phyloP scores from a whole-genome alignment of 2,888 invertebrate species.

The Stictocephala bisonia region DNA sequence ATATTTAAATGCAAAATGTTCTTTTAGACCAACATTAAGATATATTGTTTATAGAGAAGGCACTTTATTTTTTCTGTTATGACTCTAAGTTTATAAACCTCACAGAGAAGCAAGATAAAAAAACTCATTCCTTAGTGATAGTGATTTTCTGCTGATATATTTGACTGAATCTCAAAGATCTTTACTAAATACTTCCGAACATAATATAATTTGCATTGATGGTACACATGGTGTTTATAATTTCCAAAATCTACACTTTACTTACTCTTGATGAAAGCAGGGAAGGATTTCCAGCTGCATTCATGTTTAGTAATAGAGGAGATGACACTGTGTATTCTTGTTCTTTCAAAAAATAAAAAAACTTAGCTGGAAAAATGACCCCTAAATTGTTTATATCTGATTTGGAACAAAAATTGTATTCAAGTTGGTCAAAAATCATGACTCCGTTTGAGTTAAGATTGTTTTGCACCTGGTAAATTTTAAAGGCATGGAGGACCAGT shows the following conservation, averaged over 20 bases:
- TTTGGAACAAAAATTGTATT: constrained; percentile 54
- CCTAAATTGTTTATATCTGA: constrained; percentile 58
- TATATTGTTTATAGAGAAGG: too few species aligned
- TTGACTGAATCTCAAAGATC: constrained; percentile 57
- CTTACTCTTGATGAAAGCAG: constrained; percentile 56
- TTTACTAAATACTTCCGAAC: constrained; percentile 55
- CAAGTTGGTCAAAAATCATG: constrained; percentile 56
- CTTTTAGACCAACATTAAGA: too few species aligned
- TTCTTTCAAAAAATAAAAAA: too few species aligned
- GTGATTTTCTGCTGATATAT: constrained; percentile 58
- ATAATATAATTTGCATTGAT: constrained; percentile 57
- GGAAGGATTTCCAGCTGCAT: constrained; percentile 55
- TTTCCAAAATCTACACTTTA: constrained; percentile 54
- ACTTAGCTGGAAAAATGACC: too few species aligned
- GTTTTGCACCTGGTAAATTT: constrained; percentile 58
- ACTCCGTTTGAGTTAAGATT: constrained; percentile 41
- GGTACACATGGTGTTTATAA: constrained; percentile 55
- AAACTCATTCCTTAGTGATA: constrained; percentile 14
- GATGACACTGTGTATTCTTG: too few species aligned
- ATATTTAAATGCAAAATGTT: too few species aligned
- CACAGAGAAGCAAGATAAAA: neutral
- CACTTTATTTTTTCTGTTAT: too few species aligned
- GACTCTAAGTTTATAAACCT: constrained; percentile 12
- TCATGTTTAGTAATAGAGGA: constrained; percentile 51
- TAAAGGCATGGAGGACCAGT: constrained; percentile 43